Evolutionary conservation across 92 coral and sea anemone genomes (phyloP), one percentile per base, ranked within the genome.

Genomic region (Palythoa grandiflora): DNA sequence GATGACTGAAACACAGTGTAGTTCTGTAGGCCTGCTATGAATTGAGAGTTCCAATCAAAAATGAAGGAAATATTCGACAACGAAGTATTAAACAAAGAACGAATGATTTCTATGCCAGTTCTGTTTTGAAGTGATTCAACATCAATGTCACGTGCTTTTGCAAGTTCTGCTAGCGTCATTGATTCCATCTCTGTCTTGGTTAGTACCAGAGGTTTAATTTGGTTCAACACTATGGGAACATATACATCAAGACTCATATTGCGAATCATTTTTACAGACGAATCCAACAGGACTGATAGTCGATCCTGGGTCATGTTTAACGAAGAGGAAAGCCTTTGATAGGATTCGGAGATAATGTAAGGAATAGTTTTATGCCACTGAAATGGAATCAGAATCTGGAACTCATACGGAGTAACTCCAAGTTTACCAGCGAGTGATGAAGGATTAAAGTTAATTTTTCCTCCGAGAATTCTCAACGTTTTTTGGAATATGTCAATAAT

Each of bases 341-440:
- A 94, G n/a, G 95, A 85, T 21, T 87, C 88, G 7, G 74, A 84
- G 3, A 92, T 86, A 77, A 93, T 94, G 2, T 57, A 83, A 66
- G 91, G 95, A 9, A 93, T 83, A 16, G 91, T 9, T 19, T 75
- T 36, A 3, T 90, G 54, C 98, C 98, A 93, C 66, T 88, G 87
- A 3, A 95, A 93, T 13, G 96, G 94, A 14, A 89, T 71, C 47
- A 89, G 90, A 15, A 89, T 61, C 73, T 75, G 61, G 14, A 91
- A 86, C 13, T 91, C 96, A 38, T 91, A 81, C 38, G 48, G 65
- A 57, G 89, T 73, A 53, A 89, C 78, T 11, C 86, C 90, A 16
- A 91, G 54, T 35, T 92, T 87, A 54, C 81, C 38, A 17, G 94
- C 89, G 1, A 94, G 80, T 10, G n/a, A 35, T 14, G 57, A 38